A percentile compares a stretch with the other conserved stretches of the same genome.
Evolutionary conservation across 1,140 invertebrate genomes (phyloP).

Genomic region (Caenorhabditis remanei): DNA sequence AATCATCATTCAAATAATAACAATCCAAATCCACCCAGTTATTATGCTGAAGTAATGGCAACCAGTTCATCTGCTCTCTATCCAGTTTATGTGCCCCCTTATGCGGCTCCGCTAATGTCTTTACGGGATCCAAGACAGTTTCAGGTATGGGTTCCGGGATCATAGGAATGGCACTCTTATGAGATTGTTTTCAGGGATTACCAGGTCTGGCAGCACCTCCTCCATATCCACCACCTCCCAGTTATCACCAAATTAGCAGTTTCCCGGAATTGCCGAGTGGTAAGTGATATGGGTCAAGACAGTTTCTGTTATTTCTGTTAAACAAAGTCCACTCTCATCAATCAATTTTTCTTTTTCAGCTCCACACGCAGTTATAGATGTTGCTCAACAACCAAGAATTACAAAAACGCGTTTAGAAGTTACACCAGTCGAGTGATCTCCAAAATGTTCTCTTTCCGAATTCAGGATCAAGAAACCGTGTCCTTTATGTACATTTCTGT

Average conservation of each 20-base stretch:
- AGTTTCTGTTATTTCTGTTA: not conserved
- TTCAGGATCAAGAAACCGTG: not conserved
- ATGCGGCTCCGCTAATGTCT: conserved; percentile 23
- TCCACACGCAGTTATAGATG: conserved; percentile 29
- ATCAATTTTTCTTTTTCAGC: not conserved
- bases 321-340: not conserved
- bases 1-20: not conserved
- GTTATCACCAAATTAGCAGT: conserved; percentile 45
- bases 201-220: conserved; percentile 55
- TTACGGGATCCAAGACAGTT: conserved; percentile 58
- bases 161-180: not conserved
- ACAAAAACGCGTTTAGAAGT: conserved; percentile 39
- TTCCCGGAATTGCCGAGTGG: conserved; percentile 49
- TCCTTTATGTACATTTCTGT: conserved; percentile 33
- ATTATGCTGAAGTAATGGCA: conserved; percentile 41
- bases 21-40: conserved; percentile 37
- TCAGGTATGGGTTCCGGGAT: conserved; percentile 2
- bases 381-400: conserved; percentile 37
- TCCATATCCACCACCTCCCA: conserved; percentile 54
- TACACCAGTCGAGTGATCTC: conserved; percentile 16
- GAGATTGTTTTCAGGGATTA: conserved; percentile 43
- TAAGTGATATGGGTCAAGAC: not conserved
- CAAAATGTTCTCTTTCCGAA: not conserved
- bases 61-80: conserved; percentile 46
- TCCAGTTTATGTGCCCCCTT: conserved; percentile 53